Base-by-base conservation (phyloP, 2,797 vertebrate species). In the Pyrocephalus nanus region DNA sequence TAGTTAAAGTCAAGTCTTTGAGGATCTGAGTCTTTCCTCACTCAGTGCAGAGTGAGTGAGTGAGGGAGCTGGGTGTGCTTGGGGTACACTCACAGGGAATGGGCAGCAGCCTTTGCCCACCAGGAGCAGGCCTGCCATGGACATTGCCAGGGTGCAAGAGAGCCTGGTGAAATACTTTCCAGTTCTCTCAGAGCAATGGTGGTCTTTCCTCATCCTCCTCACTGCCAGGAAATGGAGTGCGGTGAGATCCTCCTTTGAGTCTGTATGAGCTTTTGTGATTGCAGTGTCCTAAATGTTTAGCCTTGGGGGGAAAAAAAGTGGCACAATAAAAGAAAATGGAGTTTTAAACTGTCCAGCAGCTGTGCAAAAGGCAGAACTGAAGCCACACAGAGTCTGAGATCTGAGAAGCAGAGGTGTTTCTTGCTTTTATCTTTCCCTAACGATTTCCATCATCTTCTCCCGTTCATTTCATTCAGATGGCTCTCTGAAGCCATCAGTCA, bases 81-180 rank as follows among this genome's bases (percentile, higher is more conserved):
- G n/a, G 53, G 75, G 27, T 22, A 0, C 0, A 0, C 65, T 62
- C 1, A 0, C 38, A 23, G 79, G 82, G 72, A 10, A 9, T 0
- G 1, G 58, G 43, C 54, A 82, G 30, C 72, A 90, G 73, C 50
- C 42, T 75, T 32, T 27, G 22, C 66, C 61, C 1, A 2, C 42
- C 79, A n/a, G 58, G 29, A 25, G 71, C 86, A 48, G 36, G 73
- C 43, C 58, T 78, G 55, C 50, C 57, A 20, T 0, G 3, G 47
- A 48, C 61, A n/a, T 57, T 2, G 1, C 12, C 12, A 1, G 29
- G 14, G 62, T 4, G 50, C 34, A 12, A 2, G 11, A 15, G 67
- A 32, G 32, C 45, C 34, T 47, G 51, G 8, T 23, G 38, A 48
- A 32, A 13, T 9, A 32, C 32, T 42, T 45, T 23, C 30, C 8